A percentile compares a stretch with the other conserved stretches of the same genome.
Conservation (phyloP, 2,888 invertebrate species). For the Bombylius major region DNA sequence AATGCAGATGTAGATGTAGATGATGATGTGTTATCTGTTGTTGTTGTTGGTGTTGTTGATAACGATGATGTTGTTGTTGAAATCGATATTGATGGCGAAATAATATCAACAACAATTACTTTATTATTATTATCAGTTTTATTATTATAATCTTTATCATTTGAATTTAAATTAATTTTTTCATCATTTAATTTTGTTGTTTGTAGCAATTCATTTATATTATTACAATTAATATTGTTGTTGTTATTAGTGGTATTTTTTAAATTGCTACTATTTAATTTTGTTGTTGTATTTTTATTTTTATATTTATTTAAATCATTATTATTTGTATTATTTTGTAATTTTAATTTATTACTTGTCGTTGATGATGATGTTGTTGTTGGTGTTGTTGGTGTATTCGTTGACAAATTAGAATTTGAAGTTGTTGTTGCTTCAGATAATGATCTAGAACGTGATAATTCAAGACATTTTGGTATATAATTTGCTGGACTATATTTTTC, state of each 20-base stretch:
- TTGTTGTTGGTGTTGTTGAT: slow-evolving; percentile 12
- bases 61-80: slow-evolving; percentile 1
- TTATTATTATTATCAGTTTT: not conserved
- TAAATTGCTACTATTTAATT: too few relatives aligned
- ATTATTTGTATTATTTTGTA: slow-evolving; percentile 8
- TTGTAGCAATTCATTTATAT: slow-evolving; percentile 13
- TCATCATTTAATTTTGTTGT: slow-evolving; percentile 6
- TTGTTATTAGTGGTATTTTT: not conserved
- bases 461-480: slow-evolving; percentile 48
- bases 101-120: too few relatives aligned
- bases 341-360: not conserved
- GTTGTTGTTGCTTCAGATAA: slow-evolving; percentile 24
- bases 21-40: slow-evolving; percentile 6
- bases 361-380: slow-evolving; percentile 1
- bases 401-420: not conserved
- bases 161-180: not conserved
- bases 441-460: slow-evolving; percentile 39
- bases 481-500: slow-evolving; percentile 64
- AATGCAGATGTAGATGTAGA: slow-evolving; percentile 3
- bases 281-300: not conserved
- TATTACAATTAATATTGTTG: slow-evolving; percentile 3
- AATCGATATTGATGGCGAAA: not conserved
- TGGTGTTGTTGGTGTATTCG: too few relatives aligned
- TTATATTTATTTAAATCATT: not conserved
- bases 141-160: not conserved